A percentile compares a stretch with the other conserved stretches of the same genome.
phyloP scores from a whole-genome alignment of 1,140 invertebrate species.

The Monomorium pharaonis region DNA sequence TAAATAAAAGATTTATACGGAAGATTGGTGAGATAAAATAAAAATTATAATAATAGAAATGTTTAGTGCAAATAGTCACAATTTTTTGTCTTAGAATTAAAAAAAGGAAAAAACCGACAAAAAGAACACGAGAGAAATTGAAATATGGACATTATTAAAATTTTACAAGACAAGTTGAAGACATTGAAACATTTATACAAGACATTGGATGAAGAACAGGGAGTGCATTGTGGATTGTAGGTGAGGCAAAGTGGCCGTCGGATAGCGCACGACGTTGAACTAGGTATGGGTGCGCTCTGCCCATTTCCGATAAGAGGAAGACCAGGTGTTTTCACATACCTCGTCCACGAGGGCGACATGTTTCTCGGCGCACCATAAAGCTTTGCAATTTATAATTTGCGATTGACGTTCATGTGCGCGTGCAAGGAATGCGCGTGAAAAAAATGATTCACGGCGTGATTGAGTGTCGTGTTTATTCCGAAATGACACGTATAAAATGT shows the following conservation, averaged over 20 bases:
- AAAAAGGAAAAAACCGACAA: neutral
- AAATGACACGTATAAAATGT: conserved; percentile 14
- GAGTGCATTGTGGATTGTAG: conserved; percentile 34
- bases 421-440: neutral
- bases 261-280: conserved; percentile 7
- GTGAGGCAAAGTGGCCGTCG: neutral
- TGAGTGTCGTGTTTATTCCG: neutral
- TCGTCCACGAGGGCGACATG: neutral
- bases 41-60: neutral
- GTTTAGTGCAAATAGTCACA: neutral
- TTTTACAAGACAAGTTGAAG: neutral
- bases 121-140: neutral
- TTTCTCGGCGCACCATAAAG: conserved; percentile 9
- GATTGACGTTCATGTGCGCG: neutral
- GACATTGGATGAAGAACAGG: conserved; percentile 35
- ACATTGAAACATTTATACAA: neutral
- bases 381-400: conserved; percentile 15
- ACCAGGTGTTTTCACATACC: conserved; percentile 57
- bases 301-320: conserved; percentile 62
- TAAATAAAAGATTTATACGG: neutral
- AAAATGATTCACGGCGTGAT: conserved; percentile 21
- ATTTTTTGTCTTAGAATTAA: neutral
- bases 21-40: conserved; percentile 17
- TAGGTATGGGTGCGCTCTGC: conserved; percentile 27
- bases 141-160: neutral